These are phyloP conservation scores for Tromatobia lineatoria DNA, from an alignment of 2,888 invertebrate genomes.

Conservation along the genomic window DNA sequence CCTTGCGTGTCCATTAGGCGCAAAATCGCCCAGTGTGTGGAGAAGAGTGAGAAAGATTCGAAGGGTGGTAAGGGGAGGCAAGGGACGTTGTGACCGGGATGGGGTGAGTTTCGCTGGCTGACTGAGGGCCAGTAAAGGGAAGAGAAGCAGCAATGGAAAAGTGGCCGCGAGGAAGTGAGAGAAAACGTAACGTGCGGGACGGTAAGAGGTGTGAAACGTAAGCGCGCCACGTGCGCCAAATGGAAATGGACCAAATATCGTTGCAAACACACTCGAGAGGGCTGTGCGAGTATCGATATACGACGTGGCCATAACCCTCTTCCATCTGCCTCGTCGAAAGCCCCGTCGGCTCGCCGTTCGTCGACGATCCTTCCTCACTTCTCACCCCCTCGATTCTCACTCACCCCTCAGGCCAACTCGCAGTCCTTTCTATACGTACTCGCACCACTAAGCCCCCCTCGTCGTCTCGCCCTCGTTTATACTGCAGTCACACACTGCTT, in stretches of 20 bases:
- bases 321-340: conserved; percentile 71
- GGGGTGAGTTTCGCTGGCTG: conserved; percentile 61
- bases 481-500: conserved; percentile 65
- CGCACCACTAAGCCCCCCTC: conserved; percentile 24
- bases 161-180: conserved; percentile 34
- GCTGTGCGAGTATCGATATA: conserved; percentile 82
- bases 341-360: conserved; percentile 60
- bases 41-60: conserved; percentile 43
- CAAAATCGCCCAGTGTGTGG: conserved; percentile 68
- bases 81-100: conserved; percentile 40
- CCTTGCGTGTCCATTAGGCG: conserved; percentile 83
- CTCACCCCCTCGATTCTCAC: conserved; percentile 19
- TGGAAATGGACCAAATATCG: conserved; percentile 85
- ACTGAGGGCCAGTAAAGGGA: conserved; percentile 43
- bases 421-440: conserved; percentile 28
- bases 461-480: conserved; percentile 65
- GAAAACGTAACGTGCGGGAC: conserved; percentile 44
- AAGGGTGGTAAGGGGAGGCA: conserved; percentile 4
- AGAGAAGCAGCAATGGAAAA: conserved; percentile 24
- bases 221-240: conserved; percentile 84
- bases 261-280: conserved; percentile 81
- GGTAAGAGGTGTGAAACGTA: conserved; percentile 83
- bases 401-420: conserved; percentile 23
- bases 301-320: conserved; percentile 77
- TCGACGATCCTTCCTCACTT: conserved; percentile 60